Conservation (phyloP, 53 echinoderm and acorn worm genomes). For the Stichopus horrens region DNA sequence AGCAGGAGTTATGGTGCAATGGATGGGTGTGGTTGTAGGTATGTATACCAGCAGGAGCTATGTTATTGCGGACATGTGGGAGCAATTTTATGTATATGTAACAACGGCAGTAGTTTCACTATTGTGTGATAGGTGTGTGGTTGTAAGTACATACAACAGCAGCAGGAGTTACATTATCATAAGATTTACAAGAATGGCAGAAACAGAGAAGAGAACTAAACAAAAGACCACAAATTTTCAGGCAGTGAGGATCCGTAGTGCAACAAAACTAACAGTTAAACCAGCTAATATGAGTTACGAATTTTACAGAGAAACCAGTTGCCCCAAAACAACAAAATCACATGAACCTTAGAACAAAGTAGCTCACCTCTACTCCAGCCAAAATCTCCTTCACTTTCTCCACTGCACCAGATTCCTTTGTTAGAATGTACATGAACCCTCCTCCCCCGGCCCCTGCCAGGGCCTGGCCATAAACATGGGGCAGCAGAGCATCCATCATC, state of each 20-base stretch:
- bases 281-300: no score
- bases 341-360: no score
- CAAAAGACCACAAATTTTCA: no score
- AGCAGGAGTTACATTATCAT: no score
- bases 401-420: constrained; percentile 77
- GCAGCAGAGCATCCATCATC: constrained; percentile 87
- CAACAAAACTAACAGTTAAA: no score
- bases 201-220: no score
- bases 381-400: constrained; percentile 74
- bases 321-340: no score
- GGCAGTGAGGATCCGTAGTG: no score
- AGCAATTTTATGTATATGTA: not conserved
- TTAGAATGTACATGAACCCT: constrained; percentile 87
- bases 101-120: not conserved
- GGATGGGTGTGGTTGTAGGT: no score
- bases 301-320: no score
- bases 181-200: no score
- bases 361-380: constrained; percentile 64
- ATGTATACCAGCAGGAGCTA: not conserved
- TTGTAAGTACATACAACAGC: not conserved
- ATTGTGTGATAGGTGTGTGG: not conserved
- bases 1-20: not conserved
- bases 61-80: not conserved
- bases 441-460: constrained; percentile 90
- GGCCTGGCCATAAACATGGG: constrained; percentile 83